Evolutionary conservation across 2,797 vertebrate species (phyloP).

Genomic region (Apogon hyalosoma): DNA sequence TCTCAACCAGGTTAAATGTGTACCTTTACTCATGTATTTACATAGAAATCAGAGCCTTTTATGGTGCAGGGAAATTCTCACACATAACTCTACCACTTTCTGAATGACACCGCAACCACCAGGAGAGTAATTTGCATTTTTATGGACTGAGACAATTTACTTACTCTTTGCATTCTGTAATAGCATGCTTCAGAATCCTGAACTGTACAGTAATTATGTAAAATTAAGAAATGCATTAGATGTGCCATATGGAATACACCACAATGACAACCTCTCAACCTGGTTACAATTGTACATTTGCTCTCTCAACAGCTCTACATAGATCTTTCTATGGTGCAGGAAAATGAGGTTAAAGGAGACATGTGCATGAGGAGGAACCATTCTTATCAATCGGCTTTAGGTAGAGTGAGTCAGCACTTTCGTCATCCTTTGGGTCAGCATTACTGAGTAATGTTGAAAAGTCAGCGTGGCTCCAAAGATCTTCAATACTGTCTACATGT

Average conservation of each 20-base stretch:
- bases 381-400: conserved; percentile 44
- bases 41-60: no score
- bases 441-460: conserved; percentile 36
- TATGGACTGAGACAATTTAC: not conserved
- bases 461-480: conserved; percentile 38
- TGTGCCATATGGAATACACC: not conserved
- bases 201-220: not conserved
- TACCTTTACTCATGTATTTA: no score
- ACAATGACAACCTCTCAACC: no score
- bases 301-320: not conserved
- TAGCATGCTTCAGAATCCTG: not conserved
- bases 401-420: conserved; percentile 54
- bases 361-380: conserved; percentile 14
- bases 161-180: not conserved
- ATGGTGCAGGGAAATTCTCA: conserved; percentile 9
- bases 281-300: no score
- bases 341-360: conserved; percentile 12
- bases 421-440: conserved; percentile 46
- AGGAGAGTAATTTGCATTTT: not conserved
- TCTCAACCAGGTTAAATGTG: no score
- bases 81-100: conserved; percentile 28
- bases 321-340: not conserved
- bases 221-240: not conserved
- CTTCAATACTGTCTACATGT: conserved; percentile 35
- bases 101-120: conserved; percentile 16